A percentile compares a stretch with the other conserved stretches of the same genome.
Evolutionary conservation across 64 coral and sea anemone species (phyloP).

Genomic region (Acropora tenuis): DNA sequence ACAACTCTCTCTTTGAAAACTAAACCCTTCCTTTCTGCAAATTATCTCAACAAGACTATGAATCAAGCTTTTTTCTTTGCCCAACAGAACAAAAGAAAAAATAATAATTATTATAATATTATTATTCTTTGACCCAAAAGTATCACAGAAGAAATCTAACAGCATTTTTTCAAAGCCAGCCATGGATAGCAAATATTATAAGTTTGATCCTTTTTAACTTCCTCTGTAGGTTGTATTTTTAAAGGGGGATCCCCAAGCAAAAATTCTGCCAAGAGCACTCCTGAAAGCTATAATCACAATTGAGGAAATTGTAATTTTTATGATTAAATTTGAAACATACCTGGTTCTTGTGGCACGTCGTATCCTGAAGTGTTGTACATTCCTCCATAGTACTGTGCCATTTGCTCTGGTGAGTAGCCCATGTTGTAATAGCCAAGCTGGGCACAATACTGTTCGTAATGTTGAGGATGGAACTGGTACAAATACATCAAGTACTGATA

Average conservation of each 20-base stretch:
- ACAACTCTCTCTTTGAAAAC: too few species aligned
- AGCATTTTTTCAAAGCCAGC: too few species aligned
- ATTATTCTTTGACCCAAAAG: too few species aligned
- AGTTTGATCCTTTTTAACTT: too few species aligned
- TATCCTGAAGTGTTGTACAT: conserved; percentile 22
- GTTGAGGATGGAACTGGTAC: conserved; percentile 39
- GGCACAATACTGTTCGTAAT: conserved; percentile 37
- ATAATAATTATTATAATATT: too few species aligned
- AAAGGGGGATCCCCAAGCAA: too few species aligned
- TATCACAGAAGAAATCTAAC: too few species aligned
- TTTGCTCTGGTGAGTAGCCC: conserved; percentile 24
- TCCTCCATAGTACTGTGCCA: conserved; percentile 24
- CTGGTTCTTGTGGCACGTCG: neutral
- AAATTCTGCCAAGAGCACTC: too few species aligned
- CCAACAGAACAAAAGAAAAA: neutral
- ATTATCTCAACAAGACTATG: too few species aligned
- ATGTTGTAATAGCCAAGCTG: conserved; percentile 26
- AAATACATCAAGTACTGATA: conserved; percentile 34
- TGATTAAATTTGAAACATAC: neutral
- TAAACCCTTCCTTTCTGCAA: too few species aligned
- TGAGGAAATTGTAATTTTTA: neutral
- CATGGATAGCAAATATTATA: too few species aligned
- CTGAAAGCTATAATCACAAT: neutral
- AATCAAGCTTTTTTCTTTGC: neutral
- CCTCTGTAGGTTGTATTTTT: too few species aligned